Base-by-base conservation (phyloP, 2,797 vertebrate genomes). In the Pelodytes ibericus region DNA sequence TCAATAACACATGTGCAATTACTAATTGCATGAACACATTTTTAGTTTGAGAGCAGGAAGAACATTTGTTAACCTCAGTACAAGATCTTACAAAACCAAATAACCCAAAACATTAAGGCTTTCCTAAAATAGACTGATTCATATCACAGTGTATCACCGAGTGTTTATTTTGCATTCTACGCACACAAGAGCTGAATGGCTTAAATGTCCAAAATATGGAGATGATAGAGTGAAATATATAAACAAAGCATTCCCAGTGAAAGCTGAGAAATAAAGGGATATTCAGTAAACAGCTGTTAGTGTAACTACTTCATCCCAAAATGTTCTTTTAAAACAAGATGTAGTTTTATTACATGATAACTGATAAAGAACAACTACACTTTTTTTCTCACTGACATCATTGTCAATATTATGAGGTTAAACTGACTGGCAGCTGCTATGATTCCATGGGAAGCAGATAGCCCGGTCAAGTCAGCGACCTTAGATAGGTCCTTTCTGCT, bases 101-200 rank as follows among this genome's bases (percentile, higher is more conserved):
- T 18, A 53, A 9, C 30, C 9, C 29, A 66, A 44, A 49, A 53
- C 24, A 24, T 68, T 31, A 30, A 56, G 51, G 47, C 20, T 59
- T 71, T 57, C 33, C 53, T 44, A 44, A 71, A 59, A 71, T 71
- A 71, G 33, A 4, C 68, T 16, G 68, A 71, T 71, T 44, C 26
- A 59, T 71, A 44, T 41, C 33, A 26, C 53, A 44, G 15, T 4
- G 31, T 59, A 59, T 71, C 56, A 59, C 15, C 30, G 27, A 69
- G 49, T 56, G 68, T 71, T 71, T 71, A 59, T 71, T 59, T 71
- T 59, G n/a, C 56, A 41, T 70, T 58, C 29, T 58, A 15, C n/a
- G 22, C 20, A 25, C 53, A 47, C 30, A 53, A n/a, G 18, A 27
- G 29, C 30, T 41, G 31, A 60, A 44, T 16, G 7, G 53, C 36